phyloP scores from a whole-genome alignment of 2,797 vertebrate species.

The Limosa lapponica region DNA sequence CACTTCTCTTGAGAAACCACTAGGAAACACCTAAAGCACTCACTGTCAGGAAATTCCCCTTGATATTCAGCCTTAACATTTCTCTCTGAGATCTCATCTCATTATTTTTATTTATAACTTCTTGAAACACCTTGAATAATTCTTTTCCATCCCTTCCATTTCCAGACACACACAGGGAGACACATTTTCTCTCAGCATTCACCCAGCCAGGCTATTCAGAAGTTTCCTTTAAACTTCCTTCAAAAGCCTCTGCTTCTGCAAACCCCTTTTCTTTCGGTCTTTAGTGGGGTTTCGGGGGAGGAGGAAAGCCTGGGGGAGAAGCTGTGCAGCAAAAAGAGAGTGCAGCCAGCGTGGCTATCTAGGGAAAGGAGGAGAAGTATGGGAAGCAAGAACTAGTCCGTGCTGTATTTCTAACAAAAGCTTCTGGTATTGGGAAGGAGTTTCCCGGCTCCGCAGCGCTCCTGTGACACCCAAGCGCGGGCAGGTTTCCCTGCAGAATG shows the following conservation, averaged over 20 bases:
- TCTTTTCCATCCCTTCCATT: not conserved
- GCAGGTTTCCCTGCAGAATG: not conserved
- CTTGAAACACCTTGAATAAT: not conserved
- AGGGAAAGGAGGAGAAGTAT: not conserved
- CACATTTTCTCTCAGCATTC: not conserved
- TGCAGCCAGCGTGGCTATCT: not conserved
- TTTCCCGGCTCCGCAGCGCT: not conserved
- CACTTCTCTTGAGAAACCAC: not conserved
- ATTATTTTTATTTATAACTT: not conserved
- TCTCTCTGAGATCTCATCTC: not conserved
- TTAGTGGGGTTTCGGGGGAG: not conserved
- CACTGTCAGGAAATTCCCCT: not conserved
- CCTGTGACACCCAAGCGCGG: rapidly evolving
- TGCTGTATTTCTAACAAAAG: not conserved
- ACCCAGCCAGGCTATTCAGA: not conserved
- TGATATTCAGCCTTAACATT: not conserved
- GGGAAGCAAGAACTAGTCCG: not conserved
- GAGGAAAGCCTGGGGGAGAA: not conserved
- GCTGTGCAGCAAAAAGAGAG: not conserved
- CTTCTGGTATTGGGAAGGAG: not conserved
- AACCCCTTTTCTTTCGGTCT: not conserved
- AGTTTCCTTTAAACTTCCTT: not conserved
- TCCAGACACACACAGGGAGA: not conserved
- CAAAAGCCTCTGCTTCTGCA: not conserved
- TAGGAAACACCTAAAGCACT: not conserved